Conservation (phyloP, 2,113 vertebrate species). For the Bungarus multicinctus region DNA sequence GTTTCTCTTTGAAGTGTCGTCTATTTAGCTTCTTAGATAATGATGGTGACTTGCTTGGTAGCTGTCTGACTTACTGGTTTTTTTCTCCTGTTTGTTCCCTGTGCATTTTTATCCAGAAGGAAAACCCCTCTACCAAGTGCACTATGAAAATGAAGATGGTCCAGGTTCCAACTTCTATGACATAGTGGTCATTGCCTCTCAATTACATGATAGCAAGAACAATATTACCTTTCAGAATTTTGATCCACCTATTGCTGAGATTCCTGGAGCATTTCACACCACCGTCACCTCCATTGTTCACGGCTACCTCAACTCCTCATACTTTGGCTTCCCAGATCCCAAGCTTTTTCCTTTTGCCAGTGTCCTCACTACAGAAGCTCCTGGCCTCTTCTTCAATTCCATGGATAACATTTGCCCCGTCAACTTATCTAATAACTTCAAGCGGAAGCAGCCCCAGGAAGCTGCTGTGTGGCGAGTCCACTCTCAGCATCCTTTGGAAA, state of each 20-base stretch:
- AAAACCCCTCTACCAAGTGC: constrained; percentile 80
- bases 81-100: not conserved
- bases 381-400: constrained; percentile 83
- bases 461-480: constrained; percentile 92
- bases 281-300: constrained; percentile 88
- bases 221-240: constrained; percentile 85
- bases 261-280: constrained; percentile 81
- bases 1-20: not conserved
- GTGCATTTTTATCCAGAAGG: constrained; percentile 72
- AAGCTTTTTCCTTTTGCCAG: constrained; percentile 92
- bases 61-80: not conserved
- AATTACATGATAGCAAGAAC: constrained; percentile 77
- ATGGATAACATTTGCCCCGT: constrained; percentile 90
- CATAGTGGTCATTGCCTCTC: constrained; percentile 87
- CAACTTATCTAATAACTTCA: constrained; percentile 84
- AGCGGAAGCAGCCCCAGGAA: constrained; percentile 93
- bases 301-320: constrained; percentile 95
- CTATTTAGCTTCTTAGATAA: not conserved
- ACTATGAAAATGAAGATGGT: constrained; percentile 70
- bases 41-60: not conserved
- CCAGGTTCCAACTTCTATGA: constrained; percentile 80
- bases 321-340: constrained; percentile 91
- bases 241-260: constrained; percentile 66
- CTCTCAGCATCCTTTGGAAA: constrained; percentile 80
- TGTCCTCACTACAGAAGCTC: constrained; percentile 85